Evolutionary conservation across 2,888 invertebrate genomes (phyloP), one percentile per base, ranked within the genome.

Genomic region (Polyommatus icarus): DNA sequence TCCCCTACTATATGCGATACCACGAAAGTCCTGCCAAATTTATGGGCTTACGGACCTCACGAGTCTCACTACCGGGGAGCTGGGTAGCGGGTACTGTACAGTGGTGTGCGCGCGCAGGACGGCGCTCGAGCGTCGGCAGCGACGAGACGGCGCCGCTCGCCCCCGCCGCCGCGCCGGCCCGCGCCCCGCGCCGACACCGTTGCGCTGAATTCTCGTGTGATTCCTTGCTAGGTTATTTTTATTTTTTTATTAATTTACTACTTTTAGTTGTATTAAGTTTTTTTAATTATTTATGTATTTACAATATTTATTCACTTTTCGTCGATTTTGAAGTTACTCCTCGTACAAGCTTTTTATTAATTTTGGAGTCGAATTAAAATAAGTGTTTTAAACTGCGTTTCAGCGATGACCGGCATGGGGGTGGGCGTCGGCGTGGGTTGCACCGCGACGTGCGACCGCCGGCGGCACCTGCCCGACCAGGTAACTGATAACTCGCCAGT

Each of bases 401-500:
- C 86, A 93, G 93, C 93, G 12, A 92, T 92, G 92, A 92, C 92
- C 1, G 91, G 91, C 2, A 86, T 90, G 86, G 91, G 91, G 12
- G 88, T 90, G 83, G 88, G 88, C 54, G 81, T 82, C 81, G 83
- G 89, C 79, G 88, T 86, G 83, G 89, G 91, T 12, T 91, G 92
- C 82, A 87, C 90, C n/a, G 83, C 84, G 80, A 90, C 91, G 18
- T 92, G 93, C 80, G 93, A 92, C 79, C 83, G 91, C 61, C 82
- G 93, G 61, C 81, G 87, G 80, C 87, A 84, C 76, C 86, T 88
- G 73, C 87, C 90, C 0, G 93, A 93, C 80, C 93, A 93, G 91
- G 91, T 92, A 78, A n/a, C 32, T 54, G 91, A 91, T 92, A 78
- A n/a, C 32, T 54, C 10, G 40, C 40, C 40, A 40, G 8, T 40